Evolutionary conservation across 2,888 invertebrate genomes (phyloP).

Genomic region (Petrolisthes cinctipes): DNA sequence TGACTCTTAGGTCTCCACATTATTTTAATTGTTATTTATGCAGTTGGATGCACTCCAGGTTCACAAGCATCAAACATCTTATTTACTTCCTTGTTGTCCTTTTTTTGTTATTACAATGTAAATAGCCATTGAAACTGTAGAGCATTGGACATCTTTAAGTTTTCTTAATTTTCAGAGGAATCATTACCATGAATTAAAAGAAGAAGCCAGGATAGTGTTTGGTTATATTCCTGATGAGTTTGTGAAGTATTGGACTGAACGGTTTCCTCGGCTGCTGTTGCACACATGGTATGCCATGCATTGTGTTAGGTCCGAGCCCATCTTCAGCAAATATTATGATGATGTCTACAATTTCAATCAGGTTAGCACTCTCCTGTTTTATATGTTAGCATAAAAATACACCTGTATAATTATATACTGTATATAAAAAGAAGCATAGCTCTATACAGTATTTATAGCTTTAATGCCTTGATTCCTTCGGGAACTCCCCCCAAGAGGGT

Average conservation of each 20-base stretch:
- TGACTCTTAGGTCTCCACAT: too few relatives aligned
- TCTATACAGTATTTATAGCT: too few relatives aligned
- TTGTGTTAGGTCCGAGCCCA: slow-evolving; percentile 77
- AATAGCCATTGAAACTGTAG: too few relatives aligned
- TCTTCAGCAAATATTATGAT: slow-evolving; percentile 78
- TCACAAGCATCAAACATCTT: too few relatives aligned
- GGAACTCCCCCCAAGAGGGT: too few relatives aligned
- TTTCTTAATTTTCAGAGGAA: slow-evolving; percentile 79
- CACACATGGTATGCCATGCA: slow-evolving; percentile 89
- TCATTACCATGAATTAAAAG: slow-evolving; percentile 91
- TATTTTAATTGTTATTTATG: too few relatives aligned
- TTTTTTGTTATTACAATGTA: too few relatives aligned
- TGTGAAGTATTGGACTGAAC: slow-evolving; percentile 87
- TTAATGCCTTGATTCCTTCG: too few relatives aligned
- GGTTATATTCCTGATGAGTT: slow-evolving; percentile 91
- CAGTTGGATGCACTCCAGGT: too few relatives aligned
- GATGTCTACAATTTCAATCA: slow-evolving; percentile 73
- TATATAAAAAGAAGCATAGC: too few relatives aligned
- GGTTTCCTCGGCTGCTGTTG: slow-evolving; percentile 88
- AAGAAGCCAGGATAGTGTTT: slow-evolving; percentile 83
- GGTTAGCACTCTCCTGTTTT: slow-evolving; percentile 50
- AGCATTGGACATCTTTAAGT: too few relatives aligned
- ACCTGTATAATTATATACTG: not conserved
- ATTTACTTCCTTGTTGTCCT: too few relatives aligned
- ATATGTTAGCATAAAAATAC: not conserved